Evolutionary conservation across 1,140 invertebrate genomes (phyloP).

Genomic region (Battus philenor): DNA sequence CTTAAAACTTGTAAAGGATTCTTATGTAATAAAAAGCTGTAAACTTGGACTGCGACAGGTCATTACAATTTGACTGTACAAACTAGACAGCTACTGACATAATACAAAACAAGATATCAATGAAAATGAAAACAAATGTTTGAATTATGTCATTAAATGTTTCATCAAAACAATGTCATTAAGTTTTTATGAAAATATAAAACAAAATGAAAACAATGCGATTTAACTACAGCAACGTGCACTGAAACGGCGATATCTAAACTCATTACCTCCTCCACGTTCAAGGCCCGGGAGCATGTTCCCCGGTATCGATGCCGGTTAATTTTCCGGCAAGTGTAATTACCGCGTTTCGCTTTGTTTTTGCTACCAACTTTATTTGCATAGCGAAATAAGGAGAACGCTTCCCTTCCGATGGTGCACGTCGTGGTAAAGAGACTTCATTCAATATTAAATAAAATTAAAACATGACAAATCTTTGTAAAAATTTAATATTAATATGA

Average conservation of each 20-base stretch:
- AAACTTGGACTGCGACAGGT: too few relatives aligned
- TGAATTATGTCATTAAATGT: too few relatives aligned
- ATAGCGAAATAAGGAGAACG: constrained; percentile 46
- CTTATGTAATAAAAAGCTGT: too few relatives aligned
- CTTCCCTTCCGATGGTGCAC: constrained; percentile 29
- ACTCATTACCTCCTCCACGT: constrained; percentile 51
- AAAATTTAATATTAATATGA: neutral
- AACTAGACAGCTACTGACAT: too few relatives aligned
- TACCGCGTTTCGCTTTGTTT: constrained; percentile 70
- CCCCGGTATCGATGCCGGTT: constrained; percentile 65
- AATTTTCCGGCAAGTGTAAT: constrained; percentile 72
- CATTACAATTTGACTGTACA: too few relatives aligned
- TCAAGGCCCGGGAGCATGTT: constrained; percentile 43
- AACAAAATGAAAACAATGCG: too few relatives aligned
- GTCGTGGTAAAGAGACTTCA: constrained; percentile 25
- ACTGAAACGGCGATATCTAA: constrained; percentile 45
- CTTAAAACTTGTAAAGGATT: too few relatives aligned
- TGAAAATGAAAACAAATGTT: too few relatives aligned
- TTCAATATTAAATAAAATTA: neutral
- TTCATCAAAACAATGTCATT: too few relatives aligned
- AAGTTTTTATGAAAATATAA: too few relatives aligned
- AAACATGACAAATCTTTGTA: neutral
- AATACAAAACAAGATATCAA: too few relatives aligned
- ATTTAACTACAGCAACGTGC: constrained; percentile 38
- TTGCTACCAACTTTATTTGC: constrained; percentile 72